Percentiles rank a stretch among this genome's conserved stretches.
Evolutionary conservation across 2,113 vertebrate genomes (phyloP).

Genomic region (Hemicordylus capensis): DNA sequence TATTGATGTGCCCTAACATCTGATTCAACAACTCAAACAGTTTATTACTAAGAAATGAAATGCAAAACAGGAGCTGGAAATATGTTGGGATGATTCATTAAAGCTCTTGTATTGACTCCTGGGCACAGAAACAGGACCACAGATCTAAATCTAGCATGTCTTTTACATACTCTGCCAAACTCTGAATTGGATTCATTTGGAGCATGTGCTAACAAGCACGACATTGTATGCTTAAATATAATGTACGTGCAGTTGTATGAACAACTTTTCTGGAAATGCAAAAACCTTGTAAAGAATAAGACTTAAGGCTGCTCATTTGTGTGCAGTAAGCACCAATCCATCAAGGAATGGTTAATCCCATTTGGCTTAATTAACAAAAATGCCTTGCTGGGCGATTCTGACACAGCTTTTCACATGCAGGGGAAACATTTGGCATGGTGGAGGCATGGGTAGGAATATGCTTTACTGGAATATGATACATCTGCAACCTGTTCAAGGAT

Average conservation of each 20-base stretch:
- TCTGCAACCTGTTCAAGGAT: background rate
- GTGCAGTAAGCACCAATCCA: slow-evolving; percentile 41
- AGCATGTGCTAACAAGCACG: background rate
- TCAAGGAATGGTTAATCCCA: slow-evolving; percentile 6
- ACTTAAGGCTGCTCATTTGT: slow-evolving; percentile 51
- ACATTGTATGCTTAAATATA: background rate
- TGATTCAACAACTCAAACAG: slow-evolving; percentile 3
- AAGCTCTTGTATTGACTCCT: background rate
- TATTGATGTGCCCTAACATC: slow-evolving; percentile 24
- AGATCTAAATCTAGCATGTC: background rate
- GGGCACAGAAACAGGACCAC: background rate
- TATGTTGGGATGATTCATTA: background rate
- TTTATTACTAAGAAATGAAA: slow-evolving; percentile 11
- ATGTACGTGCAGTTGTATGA: background rate
- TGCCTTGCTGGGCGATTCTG: background rate
- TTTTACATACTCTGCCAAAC: background rate
- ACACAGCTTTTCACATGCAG: background rate
- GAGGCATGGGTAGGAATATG: background rate
- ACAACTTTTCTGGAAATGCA: slow-evolving; percentile 28
- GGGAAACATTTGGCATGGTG: background rate
- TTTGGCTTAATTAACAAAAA: slow-evolving; percentile 13
- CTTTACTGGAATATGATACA: background rate
- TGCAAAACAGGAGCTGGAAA: background rate
- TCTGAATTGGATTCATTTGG: background rate
- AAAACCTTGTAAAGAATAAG: slow-evolving; percentile 24